These are phyloP conservation scores for Delichon dasypus DNA, from an alignment of 2,797 vertebrate species.

Conservation along the genomic window DNA sequence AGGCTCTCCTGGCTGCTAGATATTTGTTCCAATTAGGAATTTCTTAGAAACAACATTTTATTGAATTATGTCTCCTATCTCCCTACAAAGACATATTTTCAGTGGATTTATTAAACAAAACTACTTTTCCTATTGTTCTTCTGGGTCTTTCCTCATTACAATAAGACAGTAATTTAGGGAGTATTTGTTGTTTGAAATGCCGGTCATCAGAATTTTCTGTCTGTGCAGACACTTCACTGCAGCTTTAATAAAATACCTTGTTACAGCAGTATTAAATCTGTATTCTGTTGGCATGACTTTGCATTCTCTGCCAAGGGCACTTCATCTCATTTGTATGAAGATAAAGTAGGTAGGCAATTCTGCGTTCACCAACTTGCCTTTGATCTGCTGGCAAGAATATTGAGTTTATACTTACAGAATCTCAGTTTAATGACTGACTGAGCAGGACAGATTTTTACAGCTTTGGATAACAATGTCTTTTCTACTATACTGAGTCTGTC, in stretches of 20 bases:
- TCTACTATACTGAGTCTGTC: background rate
- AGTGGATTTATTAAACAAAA: background rate
- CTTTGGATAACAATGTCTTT: conserved; percentile 34
- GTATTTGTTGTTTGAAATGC: background rate
- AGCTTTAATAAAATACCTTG: conserved; percentile 21
- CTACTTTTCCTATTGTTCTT: background rate
- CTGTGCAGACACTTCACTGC: background rate
- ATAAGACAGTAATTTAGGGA: background rate
- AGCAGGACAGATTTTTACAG: conserved; percentile 28
- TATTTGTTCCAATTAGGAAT: background rate
- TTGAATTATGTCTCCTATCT: background rate
- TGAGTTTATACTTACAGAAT: conserved; percentile 2
- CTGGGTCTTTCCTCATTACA: background rate
- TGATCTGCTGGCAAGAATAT: conserved; percentile 38
- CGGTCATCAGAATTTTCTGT: background rate
- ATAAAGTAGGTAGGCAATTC: conserved; percentile 53
- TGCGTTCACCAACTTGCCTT: conserved; percentile 41
- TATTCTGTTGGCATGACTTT: conserved; percentile 39
- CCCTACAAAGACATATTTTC: background rate
- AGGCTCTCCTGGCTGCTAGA: background rate
- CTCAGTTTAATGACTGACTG: conserved; percentile 36
- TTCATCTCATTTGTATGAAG: conserved; percentile 60
- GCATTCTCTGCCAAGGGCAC: conserved; percentile 56
- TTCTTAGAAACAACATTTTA: background rate
- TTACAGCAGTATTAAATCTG: conserved; percentile 20